Percentiles rank a stretch among this genome's conserved stretches.
Evolutionary conservation across 2,797 vertebrate species (phyloP).

Genomic region (Apodemus agrarius): DNA sequence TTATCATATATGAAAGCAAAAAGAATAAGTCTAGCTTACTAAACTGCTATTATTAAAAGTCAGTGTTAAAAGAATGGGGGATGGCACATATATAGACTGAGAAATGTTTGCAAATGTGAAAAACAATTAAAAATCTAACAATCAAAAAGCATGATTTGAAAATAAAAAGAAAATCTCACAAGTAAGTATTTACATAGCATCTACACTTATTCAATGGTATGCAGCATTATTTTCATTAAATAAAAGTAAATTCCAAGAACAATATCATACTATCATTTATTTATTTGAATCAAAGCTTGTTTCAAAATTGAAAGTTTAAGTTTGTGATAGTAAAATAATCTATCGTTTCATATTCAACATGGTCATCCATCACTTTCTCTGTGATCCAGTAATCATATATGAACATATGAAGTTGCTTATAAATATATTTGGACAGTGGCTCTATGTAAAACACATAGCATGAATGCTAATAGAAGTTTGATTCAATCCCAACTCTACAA

Average conservation of each 20-base stretch:
- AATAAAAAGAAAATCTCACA: background rate
- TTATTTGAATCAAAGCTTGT: background rate
- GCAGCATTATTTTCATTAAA: background rate
- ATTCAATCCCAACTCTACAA: background rate
- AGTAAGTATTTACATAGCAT: background rate
- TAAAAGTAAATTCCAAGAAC: background rate
- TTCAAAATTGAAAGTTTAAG: background rate
- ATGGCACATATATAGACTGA: background rate
- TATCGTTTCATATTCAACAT: background rate
- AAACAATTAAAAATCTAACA: background rate
- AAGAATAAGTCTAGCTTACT: background rate
- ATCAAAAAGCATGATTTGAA: background rate
- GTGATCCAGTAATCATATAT: background rate
- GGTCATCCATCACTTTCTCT: background rate
- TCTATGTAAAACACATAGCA: background rate
- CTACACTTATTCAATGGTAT: background rate
- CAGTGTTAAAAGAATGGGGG: background rate
- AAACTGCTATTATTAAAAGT: background rate
- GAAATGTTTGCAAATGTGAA: background rate
- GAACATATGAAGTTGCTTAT: background rate
- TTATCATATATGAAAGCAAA: background rate
- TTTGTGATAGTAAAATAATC: too few relatives aligned
- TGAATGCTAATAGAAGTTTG: background rate
- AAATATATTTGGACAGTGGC: background rate
- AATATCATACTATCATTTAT: background rate